Conservation (phyloP, 2,888 invertebrate species). For the Bruchidius siliquastri region DNA sequence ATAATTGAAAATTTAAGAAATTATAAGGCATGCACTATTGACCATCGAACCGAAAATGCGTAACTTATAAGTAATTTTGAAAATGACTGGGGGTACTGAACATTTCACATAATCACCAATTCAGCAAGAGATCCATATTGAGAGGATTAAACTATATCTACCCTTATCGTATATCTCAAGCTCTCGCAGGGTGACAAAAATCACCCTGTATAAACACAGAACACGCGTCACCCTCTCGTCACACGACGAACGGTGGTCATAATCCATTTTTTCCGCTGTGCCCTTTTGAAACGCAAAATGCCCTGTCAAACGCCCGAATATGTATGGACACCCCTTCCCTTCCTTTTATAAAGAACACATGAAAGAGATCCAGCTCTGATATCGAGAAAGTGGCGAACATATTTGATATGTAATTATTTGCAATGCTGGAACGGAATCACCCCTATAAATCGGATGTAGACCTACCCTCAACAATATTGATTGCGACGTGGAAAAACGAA, state of each 20-base stretch:
- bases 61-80: no score
- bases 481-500: neutral
- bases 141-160: no score
- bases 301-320: neutral
- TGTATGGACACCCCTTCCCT: neutral
- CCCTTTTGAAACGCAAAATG: neutral
- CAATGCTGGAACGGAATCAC: neutral
- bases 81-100: no score
- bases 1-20: no score
- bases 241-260: neutral
- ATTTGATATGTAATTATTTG: neutral
- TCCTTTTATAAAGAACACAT: neutral
- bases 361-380: neutral
- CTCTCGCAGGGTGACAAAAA: neutral
- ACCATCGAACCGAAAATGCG: no score
- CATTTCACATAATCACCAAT: no score
- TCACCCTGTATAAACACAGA: neutral
- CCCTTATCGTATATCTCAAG: no score
- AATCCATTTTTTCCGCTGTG: neutral
- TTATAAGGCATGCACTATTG: no score
- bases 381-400: neutral
- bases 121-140: no score
- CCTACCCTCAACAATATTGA: neutral
- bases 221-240: neutral
- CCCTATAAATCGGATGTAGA: neutral